Conservation (phyloP, 2,888 invertebrate species). For the Balanococcus diminutus region DNA sequence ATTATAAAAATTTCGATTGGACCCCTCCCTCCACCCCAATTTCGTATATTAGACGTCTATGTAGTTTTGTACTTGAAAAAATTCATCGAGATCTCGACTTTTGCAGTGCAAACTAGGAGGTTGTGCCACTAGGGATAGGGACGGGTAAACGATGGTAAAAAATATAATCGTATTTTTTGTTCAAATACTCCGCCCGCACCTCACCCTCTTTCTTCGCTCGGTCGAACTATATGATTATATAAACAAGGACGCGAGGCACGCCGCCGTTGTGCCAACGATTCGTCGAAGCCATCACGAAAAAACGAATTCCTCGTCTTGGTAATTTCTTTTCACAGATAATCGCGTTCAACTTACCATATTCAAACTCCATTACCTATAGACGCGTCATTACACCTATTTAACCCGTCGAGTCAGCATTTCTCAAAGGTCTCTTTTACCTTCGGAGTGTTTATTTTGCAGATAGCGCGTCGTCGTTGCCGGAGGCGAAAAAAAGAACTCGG, state of each 20-base stretch:
- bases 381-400: slow-evolving; percentile 24
- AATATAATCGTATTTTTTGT: not conserved
- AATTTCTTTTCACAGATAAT: not conserved
- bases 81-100: too few relatives aligned
- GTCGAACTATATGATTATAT: not conserved
- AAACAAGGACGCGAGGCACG: not conserved
- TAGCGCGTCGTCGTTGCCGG: not conserved
- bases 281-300: not conserved
- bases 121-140: too few relatives aligned
- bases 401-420: slow-evolving; percentile 22
- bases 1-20: too few relatives aligned
- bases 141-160: not conserved
- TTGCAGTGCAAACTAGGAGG: too few relatives aligned
- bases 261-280: not conserved
- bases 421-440: slow-evolving; percentile 1
- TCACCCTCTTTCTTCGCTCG: not conserved
- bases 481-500: not conserved
- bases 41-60: too few relatives aligned
- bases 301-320: not conserved
- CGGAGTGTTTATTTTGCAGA: not conserved
- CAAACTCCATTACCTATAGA: slow-evolving; percentile 24
- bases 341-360: slow-evolving; percentile 12
- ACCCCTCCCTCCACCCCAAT: too few relatives aligned
- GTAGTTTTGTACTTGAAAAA: too few relatives aligned
- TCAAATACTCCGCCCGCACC: not conserved